Conservation (phyloP, 2,113 vertebrate species). For the Anarhynchus alexandrinus region DNA sequence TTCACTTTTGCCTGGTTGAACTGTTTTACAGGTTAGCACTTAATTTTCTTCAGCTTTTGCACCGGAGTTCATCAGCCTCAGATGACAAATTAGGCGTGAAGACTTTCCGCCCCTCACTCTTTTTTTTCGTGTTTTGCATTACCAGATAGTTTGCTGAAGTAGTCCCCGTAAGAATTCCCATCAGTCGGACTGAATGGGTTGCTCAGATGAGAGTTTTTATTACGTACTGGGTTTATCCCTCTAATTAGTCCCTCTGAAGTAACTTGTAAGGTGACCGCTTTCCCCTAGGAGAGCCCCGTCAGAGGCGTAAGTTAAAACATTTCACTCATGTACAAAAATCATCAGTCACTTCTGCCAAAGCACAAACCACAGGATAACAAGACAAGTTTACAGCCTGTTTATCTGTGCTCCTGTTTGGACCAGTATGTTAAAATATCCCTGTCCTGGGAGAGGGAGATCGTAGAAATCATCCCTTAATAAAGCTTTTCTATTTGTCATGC, state of each 20-base stretch:
- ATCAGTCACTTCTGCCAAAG: background rate
- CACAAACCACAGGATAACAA: background rate
- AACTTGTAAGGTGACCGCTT: background rate
- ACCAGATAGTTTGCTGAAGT: background rate
- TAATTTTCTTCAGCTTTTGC: background rate
- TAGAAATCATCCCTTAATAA: slow-evolving; percentile 37
- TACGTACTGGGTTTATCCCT: background rate
- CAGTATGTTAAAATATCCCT: slow-evolving; percentile 14
- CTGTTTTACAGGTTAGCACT: background rate
- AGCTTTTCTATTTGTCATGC: slow-evolving; percentile 3
- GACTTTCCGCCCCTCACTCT: background rate
- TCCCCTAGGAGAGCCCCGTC: background rate
- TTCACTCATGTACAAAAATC: background rate
- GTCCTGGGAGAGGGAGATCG: background rate
- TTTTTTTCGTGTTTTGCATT: background rate
- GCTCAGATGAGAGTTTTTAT: background rate
- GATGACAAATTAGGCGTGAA: background rate
- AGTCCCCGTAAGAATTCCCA: background rate
- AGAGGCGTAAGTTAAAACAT: background rate
- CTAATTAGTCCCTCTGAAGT: background rate
- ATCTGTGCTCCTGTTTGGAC: background rate
- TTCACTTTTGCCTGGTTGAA: background rate
- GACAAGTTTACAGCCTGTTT: slow-evolving; percentile 4
- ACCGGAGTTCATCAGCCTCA: background rate
- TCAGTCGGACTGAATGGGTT: background rate